These are phyloP conservation scores for Morelia viridis DNA, from an alignment of 2,797 vertebrate genomes.

Conservation along the genomic window DNA sequence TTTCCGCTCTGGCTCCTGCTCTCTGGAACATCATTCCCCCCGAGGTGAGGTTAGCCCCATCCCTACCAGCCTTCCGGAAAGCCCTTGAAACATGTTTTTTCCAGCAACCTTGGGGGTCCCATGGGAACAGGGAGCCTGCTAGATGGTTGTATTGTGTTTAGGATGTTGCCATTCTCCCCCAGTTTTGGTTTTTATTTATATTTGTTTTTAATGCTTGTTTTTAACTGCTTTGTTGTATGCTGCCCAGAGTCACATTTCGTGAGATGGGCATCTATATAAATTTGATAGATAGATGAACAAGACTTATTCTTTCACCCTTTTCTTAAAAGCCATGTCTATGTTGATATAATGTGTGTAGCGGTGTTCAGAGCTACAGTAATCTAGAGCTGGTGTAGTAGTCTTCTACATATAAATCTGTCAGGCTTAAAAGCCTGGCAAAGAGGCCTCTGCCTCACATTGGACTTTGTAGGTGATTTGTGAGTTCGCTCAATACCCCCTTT, in stretches of 20 bases:
- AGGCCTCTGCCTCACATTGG: not conserved
- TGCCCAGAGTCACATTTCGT: not conserved
- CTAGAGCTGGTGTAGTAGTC: not conserved
- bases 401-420: not conserved
- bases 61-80: not conserved
- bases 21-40: not conserved
- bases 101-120: not conserved
- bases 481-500: not conserved
- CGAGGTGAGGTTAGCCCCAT: not conserved
- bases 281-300: not conserved
- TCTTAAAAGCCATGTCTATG: not conserved
- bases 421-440: not conserved
- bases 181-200: not conserved
- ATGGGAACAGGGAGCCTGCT: not conserved
- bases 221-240: not conserved
- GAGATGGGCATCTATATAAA: not conserved
- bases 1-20: not conserved
- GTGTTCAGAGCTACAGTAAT: not conserved
- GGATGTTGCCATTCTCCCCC: not conserved
- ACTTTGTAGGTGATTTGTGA: not conserved
- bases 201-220: not conserved
- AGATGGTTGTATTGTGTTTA: not conserved
- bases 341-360: not conserved
- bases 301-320: not conserved
- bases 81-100: not conserved